Evolutionary conservation across 37 sponge, comb jelly and placozoan genomes (phyloP).

Genomic region (Diacarnus erythraeanus): DNA sequence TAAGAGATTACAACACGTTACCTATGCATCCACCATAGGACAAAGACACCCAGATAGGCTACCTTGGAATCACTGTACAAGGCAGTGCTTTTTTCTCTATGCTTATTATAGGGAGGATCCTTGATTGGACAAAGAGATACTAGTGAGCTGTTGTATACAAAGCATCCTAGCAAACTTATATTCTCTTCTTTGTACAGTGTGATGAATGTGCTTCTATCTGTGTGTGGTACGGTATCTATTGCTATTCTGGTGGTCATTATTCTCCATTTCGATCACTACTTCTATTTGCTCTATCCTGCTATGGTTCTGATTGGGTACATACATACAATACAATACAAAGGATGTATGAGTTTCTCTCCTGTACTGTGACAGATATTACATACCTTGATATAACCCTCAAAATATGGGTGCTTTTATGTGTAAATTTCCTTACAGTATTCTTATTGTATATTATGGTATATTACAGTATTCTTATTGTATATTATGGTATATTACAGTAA

Average conservation of each 20-base stretch:
- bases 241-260: not conserved
- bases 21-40: not conserved
- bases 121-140: constrained; percentile 36
- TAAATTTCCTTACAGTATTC: too few relatives aligned
- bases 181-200: constrained; percentile 2
- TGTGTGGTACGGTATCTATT: not conserved
- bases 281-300: constrained; percentile 19
- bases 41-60: constrained; percentile 33
- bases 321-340: not conserved
- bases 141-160: too few relatives aligned
- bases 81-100: constrained; percentile 3
- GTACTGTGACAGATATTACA: not conserved
- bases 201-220: not conserved
- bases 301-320: constrained; percentile 14
- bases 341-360: not conserved
- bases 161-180: too few relatives aligned
- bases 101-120: constrained; percentile 17
- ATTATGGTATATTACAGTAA: too few relatives aligned
- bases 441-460: too few relatives aligned
- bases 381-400: too few relatives aligned
- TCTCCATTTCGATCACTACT: constrained; percentile 7
- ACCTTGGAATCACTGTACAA: constrained; percentile 19
- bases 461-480: too few relatives aligned
- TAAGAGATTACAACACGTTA: not conserved
- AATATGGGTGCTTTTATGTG: too few relatives aligned